Conservation (phyloP, 2,797 vertebrate species). For the Sebastes diploproa region DNA sequence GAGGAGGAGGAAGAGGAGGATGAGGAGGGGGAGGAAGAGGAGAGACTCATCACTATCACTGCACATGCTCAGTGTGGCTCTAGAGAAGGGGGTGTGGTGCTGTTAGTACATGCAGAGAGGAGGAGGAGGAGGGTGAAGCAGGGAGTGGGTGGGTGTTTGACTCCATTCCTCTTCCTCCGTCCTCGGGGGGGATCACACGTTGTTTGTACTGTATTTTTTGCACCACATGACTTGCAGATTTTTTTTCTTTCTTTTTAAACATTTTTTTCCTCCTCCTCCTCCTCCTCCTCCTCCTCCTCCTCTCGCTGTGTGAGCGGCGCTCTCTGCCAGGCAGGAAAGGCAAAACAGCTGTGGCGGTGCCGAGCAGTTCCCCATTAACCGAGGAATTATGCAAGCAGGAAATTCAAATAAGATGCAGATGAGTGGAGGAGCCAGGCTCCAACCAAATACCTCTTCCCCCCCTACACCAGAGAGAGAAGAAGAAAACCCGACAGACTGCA, state of each 20-base stretch:
- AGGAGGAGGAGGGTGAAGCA: neutral
- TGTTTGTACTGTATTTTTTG: conserved; percentile 73
- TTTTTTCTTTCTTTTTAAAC: conserved; percentile 54
- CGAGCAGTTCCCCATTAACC: conserved; percentile 70
- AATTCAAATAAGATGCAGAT: conserved; percentile 81
- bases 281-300: neutral
- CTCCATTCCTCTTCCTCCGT: conserved; percentile 52
- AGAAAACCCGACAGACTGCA: conserved; percentile 7
- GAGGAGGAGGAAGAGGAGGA: neutral
- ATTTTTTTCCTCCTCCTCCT: neutral
- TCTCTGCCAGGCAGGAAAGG: conserved; percentile 68
- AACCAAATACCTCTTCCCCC: conserved; percentile 39
- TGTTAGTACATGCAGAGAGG: conserved; percentile 1
- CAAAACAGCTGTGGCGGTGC: conserved; percentile 71
- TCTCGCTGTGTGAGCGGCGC: conserved; percentile 3
- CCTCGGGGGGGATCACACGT: conserved; percentile 60
- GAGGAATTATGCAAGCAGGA: conserved; percentile 78
- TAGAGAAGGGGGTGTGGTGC: conserved; percentile 57
- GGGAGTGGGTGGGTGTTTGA: conserved; percentile 51
- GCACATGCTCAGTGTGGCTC: conserved; percentile 65
- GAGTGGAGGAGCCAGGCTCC: conserved; percentile 60
- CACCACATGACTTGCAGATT: conserved; percentile 80
- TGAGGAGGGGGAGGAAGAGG: neutral
- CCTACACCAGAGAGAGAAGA: neutral
- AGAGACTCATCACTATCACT: conserved; percentile 28